phyloP scores from a whole-genome alignment of 2,797 vertebrate species.

The Manis crassicaudata region DNA sequence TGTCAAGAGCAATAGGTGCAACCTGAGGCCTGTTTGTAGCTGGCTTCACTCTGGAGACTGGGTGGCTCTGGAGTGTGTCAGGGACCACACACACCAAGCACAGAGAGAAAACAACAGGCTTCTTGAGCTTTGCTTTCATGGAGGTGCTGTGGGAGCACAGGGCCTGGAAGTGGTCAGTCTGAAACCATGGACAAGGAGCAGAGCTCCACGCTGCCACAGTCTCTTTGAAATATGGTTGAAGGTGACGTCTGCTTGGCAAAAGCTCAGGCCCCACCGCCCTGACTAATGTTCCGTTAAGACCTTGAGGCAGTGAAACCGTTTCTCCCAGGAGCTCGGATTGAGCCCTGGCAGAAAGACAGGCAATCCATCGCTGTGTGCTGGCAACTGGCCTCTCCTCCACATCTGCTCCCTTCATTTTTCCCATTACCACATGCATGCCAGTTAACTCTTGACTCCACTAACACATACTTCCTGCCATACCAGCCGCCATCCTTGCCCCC shows the following conservation, averaged over 20 bases:
- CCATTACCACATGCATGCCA: conserved; percentile 40
- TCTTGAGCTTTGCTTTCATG: neutral
- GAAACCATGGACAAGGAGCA: neutral
- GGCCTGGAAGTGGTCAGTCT: neutral
- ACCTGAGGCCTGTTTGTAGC: neutral
- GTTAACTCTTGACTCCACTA: conserved; percentile 62
- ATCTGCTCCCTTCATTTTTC: conserved; percentile 61
- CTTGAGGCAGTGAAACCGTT: conserved; percentile 55
- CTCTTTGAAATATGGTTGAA: conserved; percentile 46
- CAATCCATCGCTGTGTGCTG: neutral
- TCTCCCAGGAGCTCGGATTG: neutral
- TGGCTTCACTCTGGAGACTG: neutral
- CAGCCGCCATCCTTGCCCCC: neutral
- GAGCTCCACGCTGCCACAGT: neutral
- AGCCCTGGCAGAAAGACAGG: conserved; percentile 61
- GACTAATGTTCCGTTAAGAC: conserved; percentile 72
- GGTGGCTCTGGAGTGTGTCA: neutral
- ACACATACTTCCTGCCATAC: neutral
- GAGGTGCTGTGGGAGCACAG: neutral
- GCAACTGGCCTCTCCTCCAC: conserved; percentile 48
- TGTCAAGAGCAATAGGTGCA: neutral
- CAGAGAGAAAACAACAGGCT: neutral
- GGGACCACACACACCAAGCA: too few relatives aligned
- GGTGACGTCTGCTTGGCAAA: conserved; percentile 61
- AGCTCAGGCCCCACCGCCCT: conserved; percentile 43